Percentiles rank a stretch among this genome's conserved stretches.
Evolutionary conservation across 1,140 invertebrate genomes (phyloP).

Genomic region (Drosophila jambulina): DNA sequence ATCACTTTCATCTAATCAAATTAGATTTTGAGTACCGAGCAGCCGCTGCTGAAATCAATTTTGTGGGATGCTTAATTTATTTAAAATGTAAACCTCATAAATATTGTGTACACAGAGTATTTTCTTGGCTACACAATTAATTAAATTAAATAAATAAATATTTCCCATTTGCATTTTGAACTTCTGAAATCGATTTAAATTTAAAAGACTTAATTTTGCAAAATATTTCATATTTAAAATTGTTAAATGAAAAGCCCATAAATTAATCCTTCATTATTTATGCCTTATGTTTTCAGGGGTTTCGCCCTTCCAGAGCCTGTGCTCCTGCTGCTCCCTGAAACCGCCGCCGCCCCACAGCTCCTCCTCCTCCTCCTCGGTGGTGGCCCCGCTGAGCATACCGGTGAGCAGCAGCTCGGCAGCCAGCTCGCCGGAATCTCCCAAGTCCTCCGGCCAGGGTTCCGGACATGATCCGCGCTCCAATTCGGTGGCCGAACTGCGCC

Average conservation of each 20-base stretch:
- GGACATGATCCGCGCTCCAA: slow-evolving; percentile 88
- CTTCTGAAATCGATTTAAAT: neutral
- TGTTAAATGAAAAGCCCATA: neutral
- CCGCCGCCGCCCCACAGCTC: slow-evolving; percentile 84
- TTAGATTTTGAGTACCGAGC: slow-evolving; percentile 9
- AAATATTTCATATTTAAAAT: neutral
- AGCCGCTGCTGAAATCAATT: slow-evolving; percentile 42
- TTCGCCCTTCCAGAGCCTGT: slow-evolving; percentile 89
- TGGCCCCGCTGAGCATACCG: slow-evolving; percentile 77
- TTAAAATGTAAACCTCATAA: slow-evolving; percentile 6
- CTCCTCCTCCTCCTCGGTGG: slow-evolving; percentile 33
- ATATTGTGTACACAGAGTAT: neutral
- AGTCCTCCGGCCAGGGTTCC: slow-evolving; percentile 64
- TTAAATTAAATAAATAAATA: neutral
- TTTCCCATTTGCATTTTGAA: no score
- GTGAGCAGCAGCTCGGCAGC: slow-evolving; percentile 74
- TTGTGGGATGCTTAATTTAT: neutral
- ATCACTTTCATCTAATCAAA: slow-evolving; percentile 57
- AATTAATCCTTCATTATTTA: neutral
- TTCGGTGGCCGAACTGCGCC: slow-evolving; percentile 93
- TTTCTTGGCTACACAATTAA: neutral
- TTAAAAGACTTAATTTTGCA: neutral
- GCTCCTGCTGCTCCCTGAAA: slow-evolving; percentile 91
- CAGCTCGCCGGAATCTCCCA: slow-evolving; percentile 84
- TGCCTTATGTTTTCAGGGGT: slow-evolving; percentile 55